Evolutionary conservation across 2,797 vertebrate species (phyloP), one percentile per base, ranked within the genome.

Genomic region (Molossus molossus): DNA sequence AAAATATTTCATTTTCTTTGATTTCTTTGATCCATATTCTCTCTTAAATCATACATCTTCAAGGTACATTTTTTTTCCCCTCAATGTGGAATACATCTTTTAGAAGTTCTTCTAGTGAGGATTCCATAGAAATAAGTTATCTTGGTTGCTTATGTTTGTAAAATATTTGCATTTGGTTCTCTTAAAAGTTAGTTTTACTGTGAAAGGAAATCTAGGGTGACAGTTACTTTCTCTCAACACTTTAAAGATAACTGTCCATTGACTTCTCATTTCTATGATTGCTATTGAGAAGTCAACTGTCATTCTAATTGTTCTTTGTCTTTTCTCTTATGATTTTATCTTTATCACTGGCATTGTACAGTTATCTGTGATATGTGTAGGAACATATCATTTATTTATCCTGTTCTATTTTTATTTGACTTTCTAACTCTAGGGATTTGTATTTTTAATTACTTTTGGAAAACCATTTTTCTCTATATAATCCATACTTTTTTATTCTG

Each of bases 401-500:
- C 37, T 58, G 9, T 72, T 67, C 90, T 55, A 53, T 45, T 85
- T 72, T 50, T 64, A 82, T 76, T 91, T 82, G 10, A 80, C 62
- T 53, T 62, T 73, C 65, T 81, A 17, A 75, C 29, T 73, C 20
- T 75, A 7, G 50, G 20, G 25, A 65, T 85, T 86, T 94, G 6
- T 96, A n/a, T 92, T 81, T 95, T 97, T 91, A 85, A 57, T 80
- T 91, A 77, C 91, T 93, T 96, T 57, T 64, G 48, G 10, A 86
- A 84, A 81, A 40, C 81, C 40, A 37, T 91, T n/a, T 92, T 75
- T 91, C 12, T 55, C 5, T 57, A 13, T 27, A 17, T 77, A 57
- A 83, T 80, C 11, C 21, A 58, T 8, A 57, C 40, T 45, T 40
- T 81, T 62, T 81, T n/a, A 65, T 7, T 80, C n/a, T 87, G 48